Base-by-base conservation (phyloP, 2,888 invertebrate genomes). In the Chymomyza amoena region DNA sequence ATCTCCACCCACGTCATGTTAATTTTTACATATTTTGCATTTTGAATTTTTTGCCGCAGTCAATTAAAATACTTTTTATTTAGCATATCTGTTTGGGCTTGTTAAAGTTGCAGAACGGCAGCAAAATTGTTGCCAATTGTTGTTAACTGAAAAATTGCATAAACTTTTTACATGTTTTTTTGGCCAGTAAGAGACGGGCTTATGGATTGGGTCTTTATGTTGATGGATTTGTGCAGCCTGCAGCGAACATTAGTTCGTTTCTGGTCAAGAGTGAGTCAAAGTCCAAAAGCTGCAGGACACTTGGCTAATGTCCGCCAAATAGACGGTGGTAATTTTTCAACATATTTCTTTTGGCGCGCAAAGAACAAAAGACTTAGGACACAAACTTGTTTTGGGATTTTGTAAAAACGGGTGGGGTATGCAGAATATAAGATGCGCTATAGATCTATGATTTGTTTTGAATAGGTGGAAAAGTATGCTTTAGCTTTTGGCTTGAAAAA, bases 1-100 rank as follows among this genome's bases (percentile, higher is more conserved):
- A 13, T 45, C 1, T 45, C 1, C 10, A 45, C 13, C 10, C 39
- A 4, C 39, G 13, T 13, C 39, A 45, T 45, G 10, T 45, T 45
- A 10, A 45, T 45, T 45, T 57, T 57, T 1, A 25, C 18, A 57
- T 57, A 57, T 25, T 25, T 57, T 57, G 57, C 18, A 57, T 64
- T 52, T 56, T 56, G 56, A 16, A 39, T 16, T 59, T 51, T 65
- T 59, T 50, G 61, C 72, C 62, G 39, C 68, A 87, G 84, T 84
- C 84, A 84, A 84, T 84, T 84, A 84, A 84, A 84, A 87, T 84
- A 76, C 74, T 76, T 81, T 87, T 84, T 66, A 16, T 61, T 32
- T 36, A 59, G 60, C 45, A n/a, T 64, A 15, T 57, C 18, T 18
- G 18, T 57, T 36, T 84, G 78, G 76, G 80, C 84, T 83, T 81